phyloP scores from a whole-genome alignment of 2,113 vertebrate species.

The Atherinomorus stipes region DNA sequence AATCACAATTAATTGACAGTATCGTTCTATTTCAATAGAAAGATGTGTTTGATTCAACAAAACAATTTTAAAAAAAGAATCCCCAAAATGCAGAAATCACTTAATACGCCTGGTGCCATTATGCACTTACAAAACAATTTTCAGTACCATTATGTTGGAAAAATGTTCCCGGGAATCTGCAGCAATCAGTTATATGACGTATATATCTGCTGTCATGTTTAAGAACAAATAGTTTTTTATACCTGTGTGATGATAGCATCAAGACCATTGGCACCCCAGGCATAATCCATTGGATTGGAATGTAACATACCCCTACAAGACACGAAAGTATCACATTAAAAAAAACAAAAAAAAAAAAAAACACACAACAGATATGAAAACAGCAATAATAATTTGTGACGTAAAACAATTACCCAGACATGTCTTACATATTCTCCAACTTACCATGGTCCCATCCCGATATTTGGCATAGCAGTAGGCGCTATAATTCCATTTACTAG shows the following conservation, averaged over 20 bases:
- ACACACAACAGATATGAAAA: background rate
- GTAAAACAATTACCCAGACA: background rate
- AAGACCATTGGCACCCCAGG: slow-evolving; percentile 95
- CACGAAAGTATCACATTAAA: background rate
- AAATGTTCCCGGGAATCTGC: background rate
- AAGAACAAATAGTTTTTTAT: background rate
- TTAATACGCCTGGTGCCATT: background rate
- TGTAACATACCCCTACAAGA: slow-evolving; percentile 91
- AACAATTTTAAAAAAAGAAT: background rate
- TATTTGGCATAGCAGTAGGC: slow-evolving; percentile 93
- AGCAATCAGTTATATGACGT: background rate
- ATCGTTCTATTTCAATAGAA: background rate
- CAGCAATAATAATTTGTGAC: background rate
- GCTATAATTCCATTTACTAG: slow-evolving; percentile 96
- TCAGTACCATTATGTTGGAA: background rate
- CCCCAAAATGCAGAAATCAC: background rate
- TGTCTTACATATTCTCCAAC: slow-evolving; percentile 51
- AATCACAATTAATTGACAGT: background rate
- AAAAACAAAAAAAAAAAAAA: background rate
- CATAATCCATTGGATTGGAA: slow-evolving; percentile 97
- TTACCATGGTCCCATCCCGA: slow-evolving; percentile 93
- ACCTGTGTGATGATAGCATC: slow-evolving; percentile 98
- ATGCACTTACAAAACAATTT: background rate
- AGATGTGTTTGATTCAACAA: too few species aligned
- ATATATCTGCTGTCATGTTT: background rate